A percentile compares a stretch with the other conserved stretches of the same genome.
These are phyloP conservation scores for Gerris lacustris DNA, from an alignment of 2,888 invertebrate genomes.

Conservation along the genomic window DNA sequence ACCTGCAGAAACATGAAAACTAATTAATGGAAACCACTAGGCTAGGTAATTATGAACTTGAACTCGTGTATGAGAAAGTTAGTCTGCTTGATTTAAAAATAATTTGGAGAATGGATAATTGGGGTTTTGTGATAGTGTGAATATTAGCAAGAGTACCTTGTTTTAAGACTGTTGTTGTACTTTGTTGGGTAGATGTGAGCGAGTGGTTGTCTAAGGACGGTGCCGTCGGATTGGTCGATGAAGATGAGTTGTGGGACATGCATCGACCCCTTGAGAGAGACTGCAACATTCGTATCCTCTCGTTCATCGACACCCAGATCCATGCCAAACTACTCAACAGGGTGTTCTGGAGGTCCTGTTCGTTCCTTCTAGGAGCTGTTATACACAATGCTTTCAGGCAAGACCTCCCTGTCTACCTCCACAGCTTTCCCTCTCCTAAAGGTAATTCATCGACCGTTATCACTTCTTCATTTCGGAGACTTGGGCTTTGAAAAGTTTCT, in stretches of 20 bases:
- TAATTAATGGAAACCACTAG: too few species aligned
- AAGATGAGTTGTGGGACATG: constrained; percentile 78
- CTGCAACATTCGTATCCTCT: constrained; percentile 49
- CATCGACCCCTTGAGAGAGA: constrained; percentile 60
- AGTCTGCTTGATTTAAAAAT: too few species aligned
- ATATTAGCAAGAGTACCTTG: too few species aligned
- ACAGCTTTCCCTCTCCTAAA: constrained; percentile 83
- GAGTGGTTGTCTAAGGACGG: constrained; percentile 57
- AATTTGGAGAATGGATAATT: too few species aligned
- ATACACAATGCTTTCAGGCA: constrained; percentile 68
- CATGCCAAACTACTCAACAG: constrained; percentile 48
- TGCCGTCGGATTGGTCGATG: constrained; percentile 70
- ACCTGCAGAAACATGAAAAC: too few species aligned
- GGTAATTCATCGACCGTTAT: constrained; percentile 44
- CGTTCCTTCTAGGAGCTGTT: constrained; percentile 73
- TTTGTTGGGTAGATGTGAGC: constrained; percentile 49
- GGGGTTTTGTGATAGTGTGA: too few species aligned
- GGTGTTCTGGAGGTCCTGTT: constrained; percentile 88
- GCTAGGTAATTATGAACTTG: too few species aligned
- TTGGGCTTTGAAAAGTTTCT: too few species aligned
- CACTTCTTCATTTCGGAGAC: background rate
- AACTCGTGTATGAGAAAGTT: too few species aligned
- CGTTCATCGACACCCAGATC: constrained; percentile 48
- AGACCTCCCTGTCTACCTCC: constrained; percentile 57
- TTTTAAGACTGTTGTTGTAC: too few species aligned